Conservation (phyloP, 2,888 invertebrate species). For the Atrina japonica region DNA sequence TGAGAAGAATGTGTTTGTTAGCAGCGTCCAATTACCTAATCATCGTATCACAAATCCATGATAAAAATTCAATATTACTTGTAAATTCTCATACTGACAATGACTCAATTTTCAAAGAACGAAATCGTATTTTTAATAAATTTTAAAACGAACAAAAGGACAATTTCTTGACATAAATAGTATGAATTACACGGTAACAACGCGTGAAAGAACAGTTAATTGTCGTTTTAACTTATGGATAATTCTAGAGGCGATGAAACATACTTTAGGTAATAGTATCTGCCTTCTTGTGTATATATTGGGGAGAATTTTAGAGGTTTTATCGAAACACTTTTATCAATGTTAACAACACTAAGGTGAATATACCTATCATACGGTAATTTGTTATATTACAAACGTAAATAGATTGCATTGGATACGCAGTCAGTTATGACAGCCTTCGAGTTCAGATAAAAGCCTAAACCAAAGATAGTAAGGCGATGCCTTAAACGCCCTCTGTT, state of each 20-base stretch:
- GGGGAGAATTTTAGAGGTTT: no score
- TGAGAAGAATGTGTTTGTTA: background rate
- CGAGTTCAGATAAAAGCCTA: no score
- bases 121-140: constrained; percentile 3
- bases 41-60: background rate
- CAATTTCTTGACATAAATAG: background rate
- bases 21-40: background rate
- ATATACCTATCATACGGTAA: no score
- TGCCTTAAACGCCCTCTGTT: no score
- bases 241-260: constrained; percentile 7
- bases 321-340: no score
- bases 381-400: no score
- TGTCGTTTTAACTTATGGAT: constrained; percentile 11
- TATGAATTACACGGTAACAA: constrained; percentile 20
- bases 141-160: background rate
- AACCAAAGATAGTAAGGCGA: no score
- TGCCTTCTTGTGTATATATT: no score
- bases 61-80: constrained; percentile 8
- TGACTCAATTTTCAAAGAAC: background rate
- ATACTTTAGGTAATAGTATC: no score
- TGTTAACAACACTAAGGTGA: no score
- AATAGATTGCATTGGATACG: no score
- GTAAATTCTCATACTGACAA: constrained; percentile 1
- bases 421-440: no score
- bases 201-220: constrained; percentile 30